Evolutionary conservation across 2,888 invertebrate species (phyloP).

Genomic region (Pyrrhia umbra): DNA sequence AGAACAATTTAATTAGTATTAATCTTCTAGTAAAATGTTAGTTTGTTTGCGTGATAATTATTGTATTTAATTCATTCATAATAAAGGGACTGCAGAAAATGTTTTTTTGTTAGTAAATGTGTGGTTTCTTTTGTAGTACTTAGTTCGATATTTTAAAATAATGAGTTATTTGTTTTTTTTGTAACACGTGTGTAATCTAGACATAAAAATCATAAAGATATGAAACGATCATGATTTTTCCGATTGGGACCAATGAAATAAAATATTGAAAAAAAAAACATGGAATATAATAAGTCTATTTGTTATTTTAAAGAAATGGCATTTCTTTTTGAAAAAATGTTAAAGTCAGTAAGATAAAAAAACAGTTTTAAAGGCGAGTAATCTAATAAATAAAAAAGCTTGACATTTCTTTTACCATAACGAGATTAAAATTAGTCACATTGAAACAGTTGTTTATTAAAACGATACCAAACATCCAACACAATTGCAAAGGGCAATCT

Average conservation of each 20-base stretch:
- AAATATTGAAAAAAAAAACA: too few species aligned
- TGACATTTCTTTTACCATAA: background rate
- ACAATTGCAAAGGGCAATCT: constrained; percentile 2
- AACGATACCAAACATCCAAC: background rate
- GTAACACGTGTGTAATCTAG: background rate
- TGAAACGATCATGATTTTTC: too few species aligned
- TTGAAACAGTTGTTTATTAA: background rate
- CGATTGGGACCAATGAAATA: too few species aligned
- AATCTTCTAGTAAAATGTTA: constrained; percentile 32
- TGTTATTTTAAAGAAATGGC: too few species aligned
- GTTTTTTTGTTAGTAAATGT: background rate
- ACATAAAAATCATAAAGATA: too few species aligned
- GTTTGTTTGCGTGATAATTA: constrained; percentile 54
- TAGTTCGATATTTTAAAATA: constrained; percentile 12
- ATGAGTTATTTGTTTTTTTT: background rate
- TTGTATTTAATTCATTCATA: constrained; percentile 55
- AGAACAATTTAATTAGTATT: constrained; percentile 48
- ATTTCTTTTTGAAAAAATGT: too few species aligned
- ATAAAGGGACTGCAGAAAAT: constrained; percentile 14
- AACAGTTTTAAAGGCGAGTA: too few species aligned
- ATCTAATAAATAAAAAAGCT: too few species aligned
- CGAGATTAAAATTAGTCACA: background rate
- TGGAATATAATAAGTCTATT: too few species aligned
- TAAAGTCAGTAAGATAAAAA: too few species aligned
- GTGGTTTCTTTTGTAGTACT: constrained; percentile 17